Evolutionary conservation across 2,888 invertebrate genomes (phyloP).

Genomic region (Ophonus ardosiacus): DNA sequence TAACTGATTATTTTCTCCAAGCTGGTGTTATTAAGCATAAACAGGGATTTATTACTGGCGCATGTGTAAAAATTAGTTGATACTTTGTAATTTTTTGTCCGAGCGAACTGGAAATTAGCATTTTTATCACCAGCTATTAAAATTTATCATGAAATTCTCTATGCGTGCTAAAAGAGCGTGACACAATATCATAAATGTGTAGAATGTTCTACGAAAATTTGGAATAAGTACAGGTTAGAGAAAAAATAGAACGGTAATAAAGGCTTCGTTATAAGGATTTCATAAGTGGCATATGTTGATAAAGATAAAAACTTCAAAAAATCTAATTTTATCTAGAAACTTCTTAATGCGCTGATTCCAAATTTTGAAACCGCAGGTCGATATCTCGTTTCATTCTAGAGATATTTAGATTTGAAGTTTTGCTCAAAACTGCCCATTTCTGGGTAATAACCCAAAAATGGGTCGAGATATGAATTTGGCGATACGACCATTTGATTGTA

Average conservation of each 20-base stretch:
- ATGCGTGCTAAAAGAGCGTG: conserved; percentile 61
- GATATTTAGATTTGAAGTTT: too few species aligned
- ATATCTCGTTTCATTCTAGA: too few species aligned
- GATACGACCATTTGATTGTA: too few species aligned
- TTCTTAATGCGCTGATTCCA: too few species aligned
- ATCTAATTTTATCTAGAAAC: too few species aligned
- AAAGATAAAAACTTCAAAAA: too few species aligned
- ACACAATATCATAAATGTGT: conserved; percentile 60
- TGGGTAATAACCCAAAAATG: too few species aligned
- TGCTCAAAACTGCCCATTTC: too few species aligned
- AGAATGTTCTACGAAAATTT: conserved; percentile 61
- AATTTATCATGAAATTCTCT: conserved; percentile 59
- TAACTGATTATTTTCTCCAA: conserved; percentile 37
- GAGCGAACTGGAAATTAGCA: conserved; percentile 47
- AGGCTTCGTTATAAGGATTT: conserved; percentile 8
- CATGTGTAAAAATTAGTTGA: conserved; percentile 59
- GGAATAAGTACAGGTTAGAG: conserved; percentile 45
- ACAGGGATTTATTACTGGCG: conserved; percentile 53
- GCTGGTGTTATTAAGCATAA: conserved; percentile 32
- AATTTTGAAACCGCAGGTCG: too few species aligned
- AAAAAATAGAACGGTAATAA: conserved; percentile 53
- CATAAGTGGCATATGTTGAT: too few species aligned
- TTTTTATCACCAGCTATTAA: conserved; percentile 62
- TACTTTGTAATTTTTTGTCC: conserved; percentile 58
- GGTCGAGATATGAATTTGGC: too few species aligned